A percentile compares a stretch with the other conserved stretches of the same genome.
Conservation (phyloP, 2,888 invertebrate genomes). For the Trichogramma dendrolimi region DNA sequence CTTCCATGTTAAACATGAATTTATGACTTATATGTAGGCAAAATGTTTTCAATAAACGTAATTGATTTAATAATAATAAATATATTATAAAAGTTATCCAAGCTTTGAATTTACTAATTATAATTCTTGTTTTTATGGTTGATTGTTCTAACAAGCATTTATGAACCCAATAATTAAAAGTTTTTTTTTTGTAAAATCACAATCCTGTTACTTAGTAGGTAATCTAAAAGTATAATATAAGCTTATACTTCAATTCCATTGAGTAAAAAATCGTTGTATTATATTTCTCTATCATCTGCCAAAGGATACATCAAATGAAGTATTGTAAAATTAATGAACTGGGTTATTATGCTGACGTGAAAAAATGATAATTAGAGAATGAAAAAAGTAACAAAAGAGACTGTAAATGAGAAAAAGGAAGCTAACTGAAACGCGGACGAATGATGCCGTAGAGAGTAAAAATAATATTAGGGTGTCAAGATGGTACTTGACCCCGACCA, state of each 20-base stretch:
- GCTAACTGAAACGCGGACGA: constrained; percentile 9
- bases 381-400: neutral
- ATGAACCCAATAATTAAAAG: too few relatives aligned
- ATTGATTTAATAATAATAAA: too few relatives aligned
- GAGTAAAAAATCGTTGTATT: neutral
- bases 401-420: constrained; percentile 1
- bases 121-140: too few relatives aligned
- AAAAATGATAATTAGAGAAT: constrained; percentile 21
- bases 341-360: constrained; percentile 6
- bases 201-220: too few relatives aligned
- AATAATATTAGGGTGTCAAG: constrained; percentile 22
- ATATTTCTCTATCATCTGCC: neutral
- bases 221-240: neutral
- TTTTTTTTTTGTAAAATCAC: too few relatives aligned
- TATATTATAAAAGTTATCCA: too few relatives aligned
- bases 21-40: too few relatives aligned
- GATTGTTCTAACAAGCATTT: too few relatives aligned
- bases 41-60: too few relatives aligned
- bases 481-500: constrained; percentile 22
- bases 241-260: neutral
- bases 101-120: too few relatives aligned
- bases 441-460: constrained; percentile 2
- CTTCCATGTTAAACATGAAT: too few relatives aligned
- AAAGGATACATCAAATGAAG: neutral
- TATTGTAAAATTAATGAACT: constrained; percentile 22